Percentiles rank a stretch among this genome's conserved stretches.
Conservation (phyloP, 2,888 invertebrate species). For the Phaedon cochleariae region DNA sequence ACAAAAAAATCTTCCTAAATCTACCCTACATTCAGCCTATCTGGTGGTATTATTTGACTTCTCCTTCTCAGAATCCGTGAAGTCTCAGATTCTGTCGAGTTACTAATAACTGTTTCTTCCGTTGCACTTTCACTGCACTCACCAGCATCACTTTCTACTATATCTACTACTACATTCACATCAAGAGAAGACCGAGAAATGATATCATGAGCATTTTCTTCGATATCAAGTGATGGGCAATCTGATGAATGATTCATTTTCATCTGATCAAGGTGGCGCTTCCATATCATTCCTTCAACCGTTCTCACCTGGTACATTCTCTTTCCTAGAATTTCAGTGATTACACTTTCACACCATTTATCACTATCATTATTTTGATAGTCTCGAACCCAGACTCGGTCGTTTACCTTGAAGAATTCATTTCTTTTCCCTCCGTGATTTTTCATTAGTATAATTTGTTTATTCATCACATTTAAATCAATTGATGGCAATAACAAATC, state of each 20-base stretch:
- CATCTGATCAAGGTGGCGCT: conserved; percentile 7
- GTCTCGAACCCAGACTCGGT: conserved; percentile 6
- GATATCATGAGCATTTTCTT: background rate
- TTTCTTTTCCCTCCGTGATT: background rate
- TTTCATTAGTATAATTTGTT: too few relatives aligned
- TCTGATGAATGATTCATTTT: background rate
- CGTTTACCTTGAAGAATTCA: conserved; percentile 5
- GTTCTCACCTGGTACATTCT: conserved; percentile 4
- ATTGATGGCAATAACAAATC: too few relatives aligned
- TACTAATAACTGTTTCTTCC: background rate
- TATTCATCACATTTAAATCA: too few relatives aligned
- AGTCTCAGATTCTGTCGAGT: background rate
- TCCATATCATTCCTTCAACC: background rate
- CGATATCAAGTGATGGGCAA: background rate
- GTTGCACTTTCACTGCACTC: background rate
- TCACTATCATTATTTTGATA: background rate
- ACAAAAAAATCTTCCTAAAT: background rate
- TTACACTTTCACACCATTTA: background rate
- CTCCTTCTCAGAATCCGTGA: background rate
- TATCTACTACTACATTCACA: background rate
- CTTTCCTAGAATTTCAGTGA: conserved; percentile 4
- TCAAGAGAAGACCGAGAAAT: background rate
- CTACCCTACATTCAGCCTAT: background rate
- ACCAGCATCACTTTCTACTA: background rate
- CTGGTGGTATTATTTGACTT: conserved; percentile 4